Base-by-base conservation (phyloP, 2,113 vertebrate genomes). In the Silurus asotus region DNA sequence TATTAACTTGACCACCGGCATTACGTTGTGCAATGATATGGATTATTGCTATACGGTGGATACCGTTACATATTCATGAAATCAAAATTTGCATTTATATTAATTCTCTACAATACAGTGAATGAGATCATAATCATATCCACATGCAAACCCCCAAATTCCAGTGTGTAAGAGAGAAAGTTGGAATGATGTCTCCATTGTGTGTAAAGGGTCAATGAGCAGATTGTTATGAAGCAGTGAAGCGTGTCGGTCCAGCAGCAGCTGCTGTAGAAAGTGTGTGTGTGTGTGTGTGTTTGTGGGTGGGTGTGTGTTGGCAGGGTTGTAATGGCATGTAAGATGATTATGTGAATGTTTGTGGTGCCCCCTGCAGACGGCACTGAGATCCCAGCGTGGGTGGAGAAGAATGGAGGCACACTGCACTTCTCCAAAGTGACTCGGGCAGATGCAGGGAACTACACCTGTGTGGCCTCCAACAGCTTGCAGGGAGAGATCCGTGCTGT, bases 401-500 rank as follows among this genome's bases (percentile, higher is more conserved):
- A 96, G 90, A 94, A 93, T 0, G 92, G 93, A 0, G 96, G 96
- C 10, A 91, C 92, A 75, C 87, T 97, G 70, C 94, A 94, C 86
- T 97, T 97, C 87, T 92, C 92, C 86, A 95, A 92, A 49, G 96
- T 97, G 87, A 95, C 94, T 45, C 92, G 95, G 55, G 91, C 90
- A 0, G 96, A 97, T 9, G 95, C 96, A 0, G 96, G 96, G 64
- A 95, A 96, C 93, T 97, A 97, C 84, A 96, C 95, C 0, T 97
- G 96, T 89, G 93, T 95, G 0, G 96, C 96, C 48, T 95, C 96
- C 86, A 97, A 97, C 14, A 92, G 89, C 89, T 94, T 94, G 0
- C 96, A 97, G 89, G 96, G 96, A 53, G 94, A 96, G 93, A 97
- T 97, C 91, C 93, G 92, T 3, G 96, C 96, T n/a, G 92, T 93